These are phyloP conservation scores for Smittia sp. DNA, from an alignment of 2,888 invertebrate species.

Conservation along the genomic window DNA sequence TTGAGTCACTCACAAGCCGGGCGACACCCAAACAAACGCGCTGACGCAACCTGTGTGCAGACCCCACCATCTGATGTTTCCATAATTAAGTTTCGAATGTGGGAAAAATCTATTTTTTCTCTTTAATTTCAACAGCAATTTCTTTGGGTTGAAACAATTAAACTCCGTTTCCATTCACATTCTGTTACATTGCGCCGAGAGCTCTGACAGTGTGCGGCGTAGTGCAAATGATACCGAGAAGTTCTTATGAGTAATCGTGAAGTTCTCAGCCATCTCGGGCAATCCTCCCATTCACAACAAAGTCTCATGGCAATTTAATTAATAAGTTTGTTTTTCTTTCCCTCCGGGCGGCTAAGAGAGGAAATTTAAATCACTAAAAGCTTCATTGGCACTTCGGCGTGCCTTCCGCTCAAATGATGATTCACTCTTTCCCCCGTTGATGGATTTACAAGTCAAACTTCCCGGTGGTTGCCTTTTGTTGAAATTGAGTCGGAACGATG, in stretches of 20 bases:
- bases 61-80: slow-evolving; percentile 13
- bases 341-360: too few species aligned
- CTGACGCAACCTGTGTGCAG: background rate
- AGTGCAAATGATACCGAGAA: slow-evolving; percentile 11
- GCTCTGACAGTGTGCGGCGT: too few species aligned
- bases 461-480: slow-evolving; percentile 10
- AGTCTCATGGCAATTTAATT: too few species aligned
- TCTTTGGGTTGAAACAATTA: slow-evolving; percentile 34
- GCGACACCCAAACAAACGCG: too few species aligned
- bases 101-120: slow-evolving; percentile 38
- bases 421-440: background rate
- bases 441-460: slow-evolving; percentile 14
- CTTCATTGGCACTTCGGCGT: too few species aligned
- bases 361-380: too few species aligned
- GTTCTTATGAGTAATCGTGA: background rate
- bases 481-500: background rate
- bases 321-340: too few species aligned
- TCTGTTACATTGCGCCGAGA: background rate
- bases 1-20: background rate
- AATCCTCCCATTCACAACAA: too few species aligned
- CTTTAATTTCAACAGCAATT: background rate
- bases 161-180: slow-evolving; percentile 30
- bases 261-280: too few species aligned
- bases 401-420: too few species aligned
- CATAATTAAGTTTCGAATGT: slow-evolving; percentile 40